Conservation (phyloP, 2,797 vertebrate genomes). For the Todus mexicanus region DNA sequence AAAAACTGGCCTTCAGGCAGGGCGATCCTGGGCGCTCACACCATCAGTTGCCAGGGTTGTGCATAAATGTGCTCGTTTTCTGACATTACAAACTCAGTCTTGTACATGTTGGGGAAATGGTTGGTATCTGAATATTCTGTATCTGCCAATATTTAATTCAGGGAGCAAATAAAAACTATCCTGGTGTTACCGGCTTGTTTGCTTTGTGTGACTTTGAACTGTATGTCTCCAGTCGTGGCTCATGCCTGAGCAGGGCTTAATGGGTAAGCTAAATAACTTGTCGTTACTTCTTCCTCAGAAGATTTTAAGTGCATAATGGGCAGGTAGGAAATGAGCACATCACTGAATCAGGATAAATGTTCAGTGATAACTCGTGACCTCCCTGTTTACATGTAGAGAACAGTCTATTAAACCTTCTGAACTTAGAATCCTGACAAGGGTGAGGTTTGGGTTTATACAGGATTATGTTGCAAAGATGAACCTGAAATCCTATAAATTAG, state of each 20-base stretch:
- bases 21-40: slow-evolving; percentile 6
- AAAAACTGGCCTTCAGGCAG: neutral
- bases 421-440: neutral
- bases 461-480: neutral
- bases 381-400: neutral
- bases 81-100: slow-evolving; percentile 44
- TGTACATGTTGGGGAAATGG: slow-evolving; percentile 53
- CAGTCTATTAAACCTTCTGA: neutral
- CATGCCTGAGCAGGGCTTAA: neutral
- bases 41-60: slow-evolving; percentile 19
- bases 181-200: slow-evolving; percentile 23
- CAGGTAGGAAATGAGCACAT: neutral
- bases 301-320: neutral
- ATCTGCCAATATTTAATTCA: slow-evolving; percentile 71
- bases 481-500: neutral
- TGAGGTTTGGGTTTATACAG: neutral
- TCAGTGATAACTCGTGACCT: neutral
- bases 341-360: neutral
- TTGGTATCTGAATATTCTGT: slow-evolving; percentile 37
- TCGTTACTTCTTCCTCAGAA: neutral
- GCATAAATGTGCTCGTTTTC: slow-evolving; percentile 23
- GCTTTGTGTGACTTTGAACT: neutral
- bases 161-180: slow-evolving; percentile 70
- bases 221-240: neutral
- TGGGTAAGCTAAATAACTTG: neutral